These are phyloP conservation scores for Seriola aureovittata DNA, from an alignment of 2,113 vertebrate species.

Conservation along the genomic window DNA sequence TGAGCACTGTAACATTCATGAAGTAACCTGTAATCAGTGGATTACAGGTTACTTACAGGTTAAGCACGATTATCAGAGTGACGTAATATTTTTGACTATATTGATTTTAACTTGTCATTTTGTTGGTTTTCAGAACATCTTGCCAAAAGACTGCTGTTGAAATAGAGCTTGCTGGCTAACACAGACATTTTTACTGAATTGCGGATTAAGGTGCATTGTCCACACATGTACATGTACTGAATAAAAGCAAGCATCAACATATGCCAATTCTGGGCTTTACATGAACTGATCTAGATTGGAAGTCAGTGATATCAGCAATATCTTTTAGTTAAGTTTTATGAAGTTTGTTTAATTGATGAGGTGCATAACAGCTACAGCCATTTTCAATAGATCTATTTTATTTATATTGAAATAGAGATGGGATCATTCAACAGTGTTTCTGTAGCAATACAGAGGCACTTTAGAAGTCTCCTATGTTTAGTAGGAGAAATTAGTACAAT, in stretches of 20 bases:
- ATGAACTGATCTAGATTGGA: not conserved
- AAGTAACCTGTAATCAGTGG: too few relatives aligned
- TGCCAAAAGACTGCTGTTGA: not conserved
- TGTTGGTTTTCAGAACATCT: conserved; percentile 19
- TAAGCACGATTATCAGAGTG: too few relatives aligned
- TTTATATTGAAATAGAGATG: not conserved
- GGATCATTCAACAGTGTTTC: not conserved
- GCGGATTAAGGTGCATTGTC: not conserved
- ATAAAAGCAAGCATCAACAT: not conserved
- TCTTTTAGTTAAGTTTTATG: not conserved
- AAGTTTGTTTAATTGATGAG: not conserved
- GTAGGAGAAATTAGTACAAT: not conserved
- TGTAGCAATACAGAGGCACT: not conserved
- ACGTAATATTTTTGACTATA: conserved; percentile 6
- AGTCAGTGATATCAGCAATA: not conserved
- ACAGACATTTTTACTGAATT: not conserved
- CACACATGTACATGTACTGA: not conserved
- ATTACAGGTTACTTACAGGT: too few relatives aligned
- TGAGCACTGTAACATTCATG: not conserved
- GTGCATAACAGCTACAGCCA: not conserved
- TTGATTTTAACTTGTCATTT: conserved; percentile 12
- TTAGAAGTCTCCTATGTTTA: too few relatives aligned
- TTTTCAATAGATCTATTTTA: not conserved
- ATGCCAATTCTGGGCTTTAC: not conserved
- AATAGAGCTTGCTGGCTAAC: not conserved